These are phyloP conservation scores for Steinernema carpocapsae DNA, from an alignment of 2,888 invertebrate species.

Conservation along the genomic window DNA sequence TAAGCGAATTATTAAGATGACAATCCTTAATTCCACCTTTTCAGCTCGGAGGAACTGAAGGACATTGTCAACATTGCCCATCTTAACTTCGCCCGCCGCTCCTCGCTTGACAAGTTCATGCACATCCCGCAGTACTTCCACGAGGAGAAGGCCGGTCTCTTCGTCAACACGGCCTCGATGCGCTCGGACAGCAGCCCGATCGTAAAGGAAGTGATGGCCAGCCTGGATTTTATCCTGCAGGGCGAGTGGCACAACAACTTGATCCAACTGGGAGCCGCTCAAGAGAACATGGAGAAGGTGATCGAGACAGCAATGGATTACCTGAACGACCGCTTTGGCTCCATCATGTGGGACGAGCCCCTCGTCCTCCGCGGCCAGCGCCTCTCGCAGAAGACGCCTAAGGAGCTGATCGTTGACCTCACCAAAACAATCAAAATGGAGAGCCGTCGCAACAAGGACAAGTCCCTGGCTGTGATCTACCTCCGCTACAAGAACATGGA, in stretches of 20 bases:
- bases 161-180: slow-evolving; percentile 38
- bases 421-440: slow-evolving; percentile 39
- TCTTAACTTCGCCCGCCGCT: not conserved
- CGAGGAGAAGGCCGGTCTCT: not conserved
- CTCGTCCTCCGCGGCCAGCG: slow-evolving; percentile 39
- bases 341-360: slow-evolving; percentile 33
- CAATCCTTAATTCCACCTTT: not conserved
- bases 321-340: not conserved
- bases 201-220: slow-evolving; percentile 39
- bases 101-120: not conserved
- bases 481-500: slow-evolving; percentile 42
- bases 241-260: slow-evolving; percentile 40
- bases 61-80: not conserved
- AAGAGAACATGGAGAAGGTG: slow-evolving; percentile 37
- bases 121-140: not conserved
- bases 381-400: slow-evolving; percentile 21
- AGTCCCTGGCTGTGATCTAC: slow-evolving; percentile 39
- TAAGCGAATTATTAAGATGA: not conserved
- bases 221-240: slow-evolving; percentile 38
- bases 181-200: slow-evolving; percentile 39
- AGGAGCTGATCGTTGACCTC: slow-evolving; percentile 39
- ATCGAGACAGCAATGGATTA: not conserved
- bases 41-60: not conserved
- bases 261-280: slow-evolving; percentile 37
- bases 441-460: not conserved